Evolutionary conservation across 2,888 invertebrate genomes (phyloP).

Genomic region (Callyntrura guangdongensis): DNA sequence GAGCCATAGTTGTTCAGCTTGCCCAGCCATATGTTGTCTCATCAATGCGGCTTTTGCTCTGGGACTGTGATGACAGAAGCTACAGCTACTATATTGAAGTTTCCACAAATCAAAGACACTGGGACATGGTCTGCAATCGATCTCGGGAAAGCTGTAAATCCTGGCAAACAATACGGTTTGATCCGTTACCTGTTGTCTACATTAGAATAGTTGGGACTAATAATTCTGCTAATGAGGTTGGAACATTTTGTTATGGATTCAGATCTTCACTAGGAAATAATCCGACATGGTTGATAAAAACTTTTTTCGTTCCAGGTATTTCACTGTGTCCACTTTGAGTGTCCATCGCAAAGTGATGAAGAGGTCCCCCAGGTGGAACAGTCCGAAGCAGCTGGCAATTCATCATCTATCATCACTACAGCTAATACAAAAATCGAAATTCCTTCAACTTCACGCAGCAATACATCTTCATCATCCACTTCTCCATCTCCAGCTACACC

Average conservation of each 20-base stretch:
- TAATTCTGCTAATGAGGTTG: slow-evolving; percentile 99
- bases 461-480: slow-evolving; percentile 61
- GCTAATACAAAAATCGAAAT: slow-evolving; percentile 32
- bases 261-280: no score
- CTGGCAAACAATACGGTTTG: slow-evolving; percentile 90
- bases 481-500: slow-evolving; percentile 59
- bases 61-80: slow-evolving; percentile 98
- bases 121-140: slow-evolving; percentile 96
- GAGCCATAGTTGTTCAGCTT: slow-evolving; percentile 97
- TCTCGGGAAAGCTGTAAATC: slow-evolving; percentile 95
- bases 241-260: no score
- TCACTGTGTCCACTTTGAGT: slow-evolving; percentile 99
- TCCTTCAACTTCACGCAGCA: slow-evolving; percentile 57
- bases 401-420: neutral
- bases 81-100: slow-evolving; percentile 99
- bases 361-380: slow-evolving; percentile 64
- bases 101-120: slow-evolving; percentile 96
- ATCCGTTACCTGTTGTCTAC: slow-evolving; percentile 87
- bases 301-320: slow-evolving; percentile 91
- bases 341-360: slow-evolving; percentile 90
- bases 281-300: no score
- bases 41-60: slow-evolving; percentile 95
- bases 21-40: slow-evolving; percentile 98
- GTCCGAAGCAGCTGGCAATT: slow-evolving; percentile 16
- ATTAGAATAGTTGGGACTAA: slow-evolving; percentile 98